Evolutionary conservation across 2,888 invertebrate genomes (phyloP).

Genomic region (Trichogramma evanescens): DNA sequence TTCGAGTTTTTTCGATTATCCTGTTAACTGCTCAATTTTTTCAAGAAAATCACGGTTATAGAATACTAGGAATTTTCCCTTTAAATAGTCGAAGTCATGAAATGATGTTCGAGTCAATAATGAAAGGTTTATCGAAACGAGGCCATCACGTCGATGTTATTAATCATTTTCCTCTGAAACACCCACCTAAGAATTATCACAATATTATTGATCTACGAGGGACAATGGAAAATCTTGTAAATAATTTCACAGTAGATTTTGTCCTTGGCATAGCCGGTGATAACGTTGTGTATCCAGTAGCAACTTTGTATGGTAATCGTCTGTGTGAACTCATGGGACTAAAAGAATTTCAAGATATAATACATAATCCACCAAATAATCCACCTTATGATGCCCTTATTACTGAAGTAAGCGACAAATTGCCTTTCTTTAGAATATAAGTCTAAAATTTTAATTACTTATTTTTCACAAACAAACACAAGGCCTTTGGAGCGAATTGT

Average conservation of each 20-base stretch:
- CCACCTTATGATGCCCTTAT: slow-evolving; percentile 33
- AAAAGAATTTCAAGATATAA: slow-evolving; percentile 26
- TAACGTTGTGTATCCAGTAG: slow-evolving; percentile 9
- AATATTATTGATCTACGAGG: slow-evolving; percentile 37
- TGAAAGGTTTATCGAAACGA: slow-evolving; percentile 43
- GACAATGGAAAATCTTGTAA: slow-evolving; percentile 20
- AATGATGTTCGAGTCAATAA: slow-evolving; percentile 45
- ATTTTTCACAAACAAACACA: background rate
- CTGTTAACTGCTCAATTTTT: background rate
- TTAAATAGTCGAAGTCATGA: slow-evolving; percentile 49
- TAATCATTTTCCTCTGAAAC: slow-evolving; percentile 39
- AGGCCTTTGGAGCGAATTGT: slow-evolving; percentile 56
- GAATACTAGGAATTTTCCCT: slow-evolving; percentile 47
- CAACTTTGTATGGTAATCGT: slow-evolving; percentile 19
- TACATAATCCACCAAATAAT: slow-evolving; percentile 29
- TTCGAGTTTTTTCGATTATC: background rate
- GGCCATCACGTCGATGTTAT: slow-evolving; percentile 48
- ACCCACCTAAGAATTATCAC: slow-evolving; percentile 36
- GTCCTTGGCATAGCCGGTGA: background rate
- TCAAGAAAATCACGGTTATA: slow-evolving; percentile 24
- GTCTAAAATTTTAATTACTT: background rate
- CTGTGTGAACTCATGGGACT: slow-evolving; percentile 24
- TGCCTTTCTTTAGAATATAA: background rate
- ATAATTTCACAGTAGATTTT: slow-evolving; percentile 29
- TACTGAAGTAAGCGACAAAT: slow-evolving; percentile 26